Conservation (phyloP, 2,888 invertebrate species). For the Sesia bembeciformis region DNA sequence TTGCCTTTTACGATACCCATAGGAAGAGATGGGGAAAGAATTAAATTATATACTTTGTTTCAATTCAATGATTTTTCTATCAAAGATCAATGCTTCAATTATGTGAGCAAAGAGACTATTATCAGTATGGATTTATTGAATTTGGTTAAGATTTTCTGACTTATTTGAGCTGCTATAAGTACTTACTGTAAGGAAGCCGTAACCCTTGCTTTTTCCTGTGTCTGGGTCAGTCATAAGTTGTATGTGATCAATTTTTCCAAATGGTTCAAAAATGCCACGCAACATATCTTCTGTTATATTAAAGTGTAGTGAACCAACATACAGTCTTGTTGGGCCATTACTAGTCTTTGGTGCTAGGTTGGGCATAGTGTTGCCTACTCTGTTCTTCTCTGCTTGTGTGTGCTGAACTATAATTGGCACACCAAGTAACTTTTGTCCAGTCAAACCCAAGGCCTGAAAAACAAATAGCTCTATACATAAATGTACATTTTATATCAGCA, state of each 20-base stretch:
- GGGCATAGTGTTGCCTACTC: conserved; percentile 90
- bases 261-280: conserved; percentile 97
- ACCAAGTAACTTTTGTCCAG: conserved; percentile 95
- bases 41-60: too few species aligned
- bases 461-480: conserved; percentile 3
- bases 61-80: too few species aligned
- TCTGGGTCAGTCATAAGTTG: conserved; percentile 97
- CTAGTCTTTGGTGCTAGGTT: conserved; percentile 90
- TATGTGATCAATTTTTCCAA: conserved; percentile 96
- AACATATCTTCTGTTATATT: conserved; percentile 99
- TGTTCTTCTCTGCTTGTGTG: conserved; percentile 96
- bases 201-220: conserved; percentile 95
- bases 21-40: too few species aligned
- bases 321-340: conserved; percentile 95
- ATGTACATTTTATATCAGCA: not conserved
- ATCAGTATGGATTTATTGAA: too few species aligned
- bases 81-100: too few species aligned
- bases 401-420: conserved; percentile 98
- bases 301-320: conserved; percentile 98
- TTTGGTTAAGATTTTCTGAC: too few species aligned
- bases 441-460: conserved; percentile 91
- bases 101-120: too few species aligned
- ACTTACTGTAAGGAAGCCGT: conserved; percentile 95
- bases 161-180: too few species aligned
- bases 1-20: too few species aligned